Conservation (phyloP, 2,797 vertebrate species). For the Anabas testudineus region DNA sequence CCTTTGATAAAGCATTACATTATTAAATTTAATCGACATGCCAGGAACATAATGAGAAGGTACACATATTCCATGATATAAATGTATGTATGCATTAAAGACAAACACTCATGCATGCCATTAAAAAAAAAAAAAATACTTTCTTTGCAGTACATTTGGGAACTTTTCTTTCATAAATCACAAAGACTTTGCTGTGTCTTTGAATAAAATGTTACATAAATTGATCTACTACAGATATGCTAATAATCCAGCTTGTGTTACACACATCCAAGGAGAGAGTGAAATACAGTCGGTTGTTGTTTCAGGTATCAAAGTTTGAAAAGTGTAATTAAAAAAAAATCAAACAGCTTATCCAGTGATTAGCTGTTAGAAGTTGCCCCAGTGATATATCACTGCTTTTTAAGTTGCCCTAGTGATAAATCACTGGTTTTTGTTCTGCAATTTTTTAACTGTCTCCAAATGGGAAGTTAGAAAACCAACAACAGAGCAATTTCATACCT, state of each 20-base stretch:
- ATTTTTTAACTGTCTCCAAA: no score
- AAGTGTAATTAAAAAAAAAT: no score
- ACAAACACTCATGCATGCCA: neutral
- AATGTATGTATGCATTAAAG: neutral
- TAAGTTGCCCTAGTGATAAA: no score
- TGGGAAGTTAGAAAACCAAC: neutral
- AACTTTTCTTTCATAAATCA: no score
- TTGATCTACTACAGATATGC: no score
- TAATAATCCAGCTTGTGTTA: neutral
- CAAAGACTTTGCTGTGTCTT: no score
- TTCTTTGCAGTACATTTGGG: neutral
- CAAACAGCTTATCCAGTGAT: neutral
- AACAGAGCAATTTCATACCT: constrained; percentile 81
- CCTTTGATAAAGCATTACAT: neutral
- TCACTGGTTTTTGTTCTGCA: no score
- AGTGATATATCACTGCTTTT: no score
- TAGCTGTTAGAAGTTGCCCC: no score
- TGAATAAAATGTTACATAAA: no score
- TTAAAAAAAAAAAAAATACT: neutral
- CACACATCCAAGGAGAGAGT: neutral
- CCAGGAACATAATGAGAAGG: neutral
- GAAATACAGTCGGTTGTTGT: neutral
- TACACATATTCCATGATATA: neutral
- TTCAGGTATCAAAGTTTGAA: neutral
- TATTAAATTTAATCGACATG: neutral